Conservation (phyloP, 2,113 vertebrate genomes). For the Trematomus loennbergii region DNA sequence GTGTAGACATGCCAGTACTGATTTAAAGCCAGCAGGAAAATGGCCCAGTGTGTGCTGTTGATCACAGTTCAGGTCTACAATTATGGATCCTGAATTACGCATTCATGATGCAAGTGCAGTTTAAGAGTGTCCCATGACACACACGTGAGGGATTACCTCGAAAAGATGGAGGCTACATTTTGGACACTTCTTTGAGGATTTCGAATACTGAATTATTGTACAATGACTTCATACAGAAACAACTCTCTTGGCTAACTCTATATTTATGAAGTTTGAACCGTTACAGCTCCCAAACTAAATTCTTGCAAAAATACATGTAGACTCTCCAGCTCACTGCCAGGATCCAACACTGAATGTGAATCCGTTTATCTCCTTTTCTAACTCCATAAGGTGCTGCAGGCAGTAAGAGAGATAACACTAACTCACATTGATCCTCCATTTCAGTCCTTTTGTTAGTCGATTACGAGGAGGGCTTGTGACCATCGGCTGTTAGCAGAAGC, state of each 20-base stretch:
- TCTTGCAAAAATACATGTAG: neutral
- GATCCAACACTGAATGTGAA: slow-evolving; percentile 49
- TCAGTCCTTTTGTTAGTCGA: slow-evolving; percentile 68
- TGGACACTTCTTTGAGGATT: neutral
- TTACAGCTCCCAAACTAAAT: slow-evolving; percentile 8
- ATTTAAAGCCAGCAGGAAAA: neutral
- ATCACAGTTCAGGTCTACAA: neutral
- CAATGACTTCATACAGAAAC: neutral
- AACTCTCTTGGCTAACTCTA: neutral
- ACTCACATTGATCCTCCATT: slow-evolving; percentile 72
- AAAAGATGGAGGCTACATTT: neutral
- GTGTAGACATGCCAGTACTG: neutral
- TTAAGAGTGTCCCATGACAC: neutral
- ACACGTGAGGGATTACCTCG: neutral
- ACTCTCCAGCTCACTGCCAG: slow-evolving; percentile 18
- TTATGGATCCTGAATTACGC: neutral
- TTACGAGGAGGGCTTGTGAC: slow-evolving; percentile 57
- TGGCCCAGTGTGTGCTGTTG: neutral
- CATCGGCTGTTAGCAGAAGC: slow-evolving; percentile 52
- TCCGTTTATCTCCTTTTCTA: slow-evolving; percentile 53
- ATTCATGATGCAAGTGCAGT: neutral
- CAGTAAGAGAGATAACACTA: slow-evolving; percentile 69
- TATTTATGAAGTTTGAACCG: slow-evolving; percentile 13
- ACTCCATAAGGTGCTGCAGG: slow-evolving; percentile 46
- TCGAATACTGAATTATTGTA: neutral